Base-by-base conservation (phyloP, 2,797 vertebrate genomes). In the Acridotheres tristis region DNA sequence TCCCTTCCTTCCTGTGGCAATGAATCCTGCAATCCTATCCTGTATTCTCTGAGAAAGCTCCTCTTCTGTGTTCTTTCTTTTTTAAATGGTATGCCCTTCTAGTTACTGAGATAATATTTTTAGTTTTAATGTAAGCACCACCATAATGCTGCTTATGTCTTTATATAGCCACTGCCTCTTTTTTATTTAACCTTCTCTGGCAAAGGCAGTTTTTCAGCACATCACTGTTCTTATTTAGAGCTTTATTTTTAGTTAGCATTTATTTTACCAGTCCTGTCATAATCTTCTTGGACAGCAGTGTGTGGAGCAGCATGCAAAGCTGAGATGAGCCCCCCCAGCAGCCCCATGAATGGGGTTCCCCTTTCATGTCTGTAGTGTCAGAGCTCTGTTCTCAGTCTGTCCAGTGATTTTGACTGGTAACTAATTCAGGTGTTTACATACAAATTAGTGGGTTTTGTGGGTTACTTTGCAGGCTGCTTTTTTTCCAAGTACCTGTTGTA, bases 311-410 rank as follows among this genome's bases (percentile, higher is more conserved):
- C 34, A 25, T 6, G 22, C 16, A 43, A 47, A 85, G 18, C 38
- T 18, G 11, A 21, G 48, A 6, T 16, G 25, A 14, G 29, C 15
- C 7, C n/a, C 34, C 84, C 7, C 21, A 63, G 59, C 55, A 54
- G 1, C 5, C 13, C 7, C 11, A 22, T 48, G 38, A 40, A 40
- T 40, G 55, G 34, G 55, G 34, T 11, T 81, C 42, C 48, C 43
- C 32, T 1, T 42, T 74, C 14, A 0, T 1, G 12, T 14, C 36
- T 58, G 1, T 25, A 20, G 21, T 9, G 32, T 11, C 65, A 43
- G 58, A 74, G 61, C 38, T 67, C 47, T 36, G 48, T 10, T 6
- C 47, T 74, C 42, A 53, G 45, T 27, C 57, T 51, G n/a, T 21
- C 42, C 2, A 1, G 23, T 34, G 69, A 51, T 68, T 88, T 40